These are phyloP conservation scores for Enteromius argenteus DNA, from an alignment of 2,797 vertebrate genomes.

Conservation along the genomic window DNA sequence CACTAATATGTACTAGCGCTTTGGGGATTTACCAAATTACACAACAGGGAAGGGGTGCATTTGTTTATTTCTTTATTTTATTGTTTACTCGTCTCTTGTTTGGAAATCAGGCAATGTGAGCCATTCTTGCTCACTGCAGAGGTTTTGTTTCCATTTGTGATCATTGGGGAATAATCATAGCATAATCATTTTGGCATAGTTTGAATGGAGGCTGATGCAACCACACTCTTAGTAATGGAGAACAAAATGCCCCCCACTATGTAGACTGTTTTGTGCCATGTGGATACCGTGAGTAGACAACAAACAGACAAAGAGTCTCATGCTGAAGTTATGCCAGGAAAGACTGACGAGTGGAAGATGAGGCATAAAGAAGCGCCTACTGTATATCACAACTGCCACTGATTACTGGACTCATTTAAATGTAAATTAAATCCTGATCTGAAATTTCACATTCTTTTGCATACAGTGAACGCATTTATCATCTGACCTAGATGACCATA, in stretches of 20 bases:
- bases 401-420: not conserved
- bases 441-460: slow-evolving; percentile 1
- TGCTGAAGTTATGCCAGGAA: slow-evolving; percentile 12
- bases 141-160: slow-evolving; percentile 3
- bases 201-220: slow-evolving; percentile 12
- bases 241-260: slow-evolving; percentile 33
- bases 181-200: slow-evolving; percentile 6
- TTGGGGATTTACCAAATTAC: slow-evolving; percentile 42
- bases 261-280: slow-evolving; percentile 30
- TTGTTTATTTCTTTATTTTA: slow-evolving; percentile 30
- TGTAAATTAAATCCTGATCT: not conserved
- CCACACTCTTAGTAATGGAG: slow-evolving; percentile 21
- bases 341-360: not conserved
- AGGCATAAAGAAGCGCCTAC: not conserved
- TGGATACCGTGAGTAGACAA: slow-evolving; percentile 1
- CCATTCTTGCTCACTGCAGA: not conserved
- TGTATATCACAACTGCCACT: not conserved
- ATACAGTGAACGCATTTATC: slow-evolving; percentile 8
- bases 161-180: not conserved
- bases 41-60: slow-evolving; percentile 17
- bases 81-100: slow-evolving; percentile 15
- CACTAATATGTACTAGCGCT: slow-evolving; percentile 52
- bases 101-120: slow-evolving; percentile 12
- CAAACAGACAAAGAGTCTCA: not conserved
- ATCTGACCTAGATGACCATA: not conserved